These are phyloP conservation scores for Petrocephalus schoutedeni DNA, from an alignment of 2,797 vertebrate species.

Conservation along the genomic window DNA sequence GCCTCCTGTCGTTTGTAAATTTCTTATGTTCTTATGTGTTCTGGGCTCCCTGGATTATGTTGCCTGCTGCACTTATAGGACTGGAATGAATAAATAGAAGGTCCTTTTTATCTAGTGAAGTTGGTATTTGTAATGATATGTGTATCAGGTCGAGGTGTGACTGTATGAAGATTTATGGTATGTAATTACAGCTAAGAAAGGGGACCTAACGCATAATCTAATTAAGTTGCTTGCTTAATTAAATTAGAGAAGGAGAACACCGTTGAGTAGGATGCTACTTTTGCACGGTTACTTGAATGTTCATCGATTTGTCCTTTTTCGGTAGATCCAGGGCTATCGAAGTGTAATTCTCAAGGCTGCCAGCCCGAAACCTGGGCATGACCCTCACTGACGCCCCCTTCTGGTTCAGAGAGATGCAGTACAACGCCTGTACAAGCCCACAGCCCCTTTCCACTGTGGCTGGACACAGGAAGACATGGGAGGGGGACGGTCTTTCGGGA, in stretches of 20 bases:
- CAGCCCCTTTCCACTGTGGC: constrained; percentile 50
- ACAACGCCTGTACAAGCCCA: constrained; percentile 31
- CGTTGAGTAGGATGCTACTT: neutral
- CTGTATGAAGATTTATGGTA: neutral
- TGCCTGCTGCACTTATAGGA: neutral
- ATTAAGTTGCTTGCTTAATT: neutral
- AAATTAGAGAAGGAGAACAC: neutral
- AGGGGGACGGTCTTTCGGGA: constrained; percentile 43
- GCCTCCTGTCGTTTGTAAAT: too few relatives aligned
- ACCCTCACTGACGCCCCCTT: constrained; percentile 45
- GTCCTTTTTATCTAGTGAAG: neutral
- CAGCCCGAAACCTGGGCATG: constrained; percentile 43
- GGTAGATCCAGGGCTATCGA: constrained; percentile 39
- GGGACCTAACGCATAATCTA: neutral
- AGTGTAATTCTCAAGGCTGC: constrained; percentile 46
- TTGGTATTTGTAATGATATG: neutral
- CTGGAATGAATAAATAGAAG: neutral
- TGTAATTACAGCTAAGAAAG: neutral
- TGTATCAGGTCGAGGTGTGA: neutral
- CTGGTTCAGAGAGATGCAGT: constrained; percentile 47
- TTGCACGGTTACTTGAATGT: neutral
- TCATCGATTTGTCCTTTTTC: neutral
- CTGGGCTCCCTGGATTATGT: neutral
- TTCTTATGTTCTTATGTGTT: too few relatives aligned
- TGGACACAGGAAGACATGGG: constrained; percentile 58